A percentile compares a stretch with the other conserved stretches of the same genome.
Evolutionary conservation across 2,888 invertebrate genomes (phyloP).

Genomic region (Ashinkailepas kermadecensis): DNA sequence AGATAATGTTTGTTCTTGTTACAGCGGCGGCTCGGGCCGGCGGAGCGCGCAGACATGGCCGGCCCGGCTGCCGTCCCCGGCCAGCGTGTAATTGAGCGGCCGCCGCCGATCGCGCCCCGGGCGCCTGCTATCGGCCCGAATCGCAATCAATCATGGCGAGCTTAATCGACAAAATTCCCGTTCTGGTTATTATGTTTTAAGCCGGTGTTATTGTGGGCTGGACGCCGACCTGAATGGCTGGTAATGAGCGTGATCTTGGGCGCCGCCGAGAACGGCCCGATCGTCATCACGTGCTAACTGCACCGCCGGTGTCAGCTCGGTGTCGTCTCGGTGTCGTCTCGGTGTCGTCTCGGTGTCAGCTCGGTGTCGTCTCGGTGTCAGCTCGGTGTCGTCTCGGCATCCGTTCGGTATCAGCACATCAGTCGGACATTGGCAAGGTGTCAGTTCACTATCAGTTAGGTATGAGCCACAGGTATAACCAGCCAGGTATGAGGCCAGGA

Average conservation of each 20-base stretch:
- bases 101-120: not conserved
- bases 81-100: not conserved
- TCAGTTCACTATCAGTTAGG: too few relatives aligned
- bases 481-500: too few relatives aligned
- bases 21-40: not conserved
- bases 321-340: too few relatives aligned
- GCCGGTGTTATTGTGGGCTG: not conserved
- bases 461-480: too few relatives aligned
- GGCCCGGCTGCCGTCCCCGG: not conserved
- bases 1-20: slow-evolving; percentile 9
- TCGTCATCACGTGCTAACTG: not conserved
- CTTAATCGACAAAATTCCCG: slow-evolving; percentile 13
- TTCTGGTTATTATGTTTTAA: slow-evolving; percentile 15
- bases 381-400: too few relatives aligned
- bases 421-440: too few relatives aligned
- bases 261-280: not conserved
- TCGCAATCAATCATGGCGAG: slow-evolving; percentile 1
- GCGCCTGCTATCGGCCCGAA: not conserved
- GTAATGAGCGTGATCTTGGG: not conserved
- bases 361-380: too few relatives aligned
- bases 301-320: too few relatives aligned
- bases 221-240: not conserved
- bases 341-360: too few relatives aligned
- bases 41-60: too few relatives aligned
- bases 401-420: too few relatives aligned